Evolutionary conservation across 2,888 invertebrate genomes (phyloP).

Genomic region (Baronia brevicornis): DNA sequence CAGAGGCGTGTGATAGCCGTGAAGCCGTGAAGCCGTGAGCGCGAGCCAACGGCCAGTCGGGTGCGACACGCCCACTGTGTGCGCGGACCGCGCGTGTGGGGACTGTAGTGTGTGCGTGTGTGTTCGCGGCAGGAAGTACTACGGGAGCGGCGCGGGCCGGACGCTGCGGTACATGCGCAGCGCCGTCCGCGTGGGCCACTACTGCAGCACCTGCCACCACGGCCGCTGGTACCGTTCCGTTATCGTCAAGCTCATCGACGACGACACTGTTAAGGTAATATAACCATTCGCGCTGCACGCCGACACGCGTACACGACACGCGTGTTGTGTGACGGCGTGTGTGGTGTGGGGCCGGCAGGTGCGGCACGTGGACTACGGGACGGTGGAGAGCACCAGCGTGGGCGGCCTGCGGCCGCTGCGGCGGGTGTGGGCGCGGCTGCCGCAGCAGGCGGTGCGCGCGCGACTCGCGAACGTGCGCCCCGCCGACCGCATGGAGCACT

Average conservation of each 20-base stretch:
- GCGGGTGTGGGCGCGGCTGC: constrained; percentile 50
- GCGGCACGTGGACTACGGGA: constrained; percentile 76
- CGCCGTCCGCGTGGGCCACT: constrained; percentile 58
- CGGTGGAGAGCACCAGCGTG: constrained; percentile 47
- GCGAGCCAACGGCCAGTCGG: too few species aligned
- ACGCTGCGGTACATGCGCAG: constrained; percentile 40
- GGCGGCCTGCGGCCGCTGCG: constrained; percentile 45
- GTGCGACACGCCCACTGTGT: too few species aligned
- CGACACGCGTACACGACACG: too few species aligned
- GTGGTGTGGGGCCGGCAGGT: too few species aligned
- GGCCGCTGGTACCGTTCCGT: constrained; percentile 70
- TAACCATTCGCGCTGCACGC: too few species aligned
- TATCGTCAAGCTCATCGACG: constrained; percentile 54
- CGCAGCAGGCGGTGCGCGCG: constrained; percentile 69
- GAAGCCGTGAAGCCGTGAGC: too few species aligned
- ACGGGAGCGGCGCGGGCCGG: constrained; percentile 34
- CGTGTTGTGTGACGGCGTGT: too few species aligned
- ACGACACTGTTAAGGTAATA: constrained; percentile 61
- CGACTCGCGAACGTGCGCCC: constrained; percentile 65
- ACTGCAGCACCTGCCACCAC: constrained; percentile 59
- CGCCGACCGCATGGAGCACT: constrained; percentile 46
- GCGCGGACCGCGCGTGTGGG: not conserved
- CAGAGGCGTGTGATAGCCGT: too few species aligned
- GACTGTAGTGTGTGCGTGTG: not conserved
- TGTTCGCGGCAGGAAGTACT: constrained; percentile 38